phyloP scores from a whole-genome alignment of 2,113 vertebrate species.

The Brevimyrus niger region DNA sequence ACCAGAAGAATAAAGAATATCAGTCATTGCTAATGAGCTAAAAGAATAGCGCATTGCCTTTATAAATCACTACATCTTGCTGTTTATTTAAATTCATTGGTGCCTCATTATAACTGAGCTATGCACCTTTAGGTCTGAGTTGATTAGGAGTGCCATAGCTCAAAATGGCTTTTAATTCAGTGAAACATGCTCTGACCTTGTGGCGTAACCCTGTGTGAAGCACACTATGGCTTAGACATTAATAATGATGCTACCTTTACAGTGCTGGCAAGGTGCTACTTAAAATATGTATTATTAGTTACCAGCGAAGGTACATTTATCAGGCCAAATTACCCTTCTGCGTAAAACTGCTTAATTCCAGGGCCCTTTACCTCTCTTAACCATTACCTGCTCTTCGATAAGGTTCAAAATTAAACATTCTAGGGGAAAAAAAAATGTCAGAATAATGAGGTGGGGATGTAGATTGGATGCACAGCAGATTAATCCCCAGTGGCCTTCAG shows the following conservation, averaged over 20 bases:
- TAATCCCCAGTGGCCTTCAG: conserved; percentile 66
- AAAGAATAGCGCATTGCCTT: conserved; percentile 85
- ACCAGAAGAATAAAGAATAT: conserved; percentile 76
- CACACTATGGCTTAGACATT: conserved; percentile 94
- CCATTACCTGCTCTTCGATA: conserved; percentile 98
- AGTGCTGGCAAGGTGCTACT: conserved; percentile 79
- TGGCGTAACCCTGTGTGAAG: conserved; percentile 96
- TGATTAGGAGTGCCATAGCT: conserved; percentile 98
- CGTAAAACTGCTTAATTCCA: conserved; percentile 97
- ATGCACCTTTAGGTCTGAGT: conserved; percentile 99
- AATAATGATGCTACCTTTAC: conserved; percentile 96
- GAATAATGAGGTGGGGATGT: conserved; percentile 81
- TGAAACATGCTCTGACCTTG: conserved; percentile 97
- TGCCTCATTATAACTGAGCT: conserved; percentile 99
- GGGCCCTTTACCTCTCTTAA: conserved; percentile 89
- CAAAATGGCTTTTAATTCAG: conserved; percentile 99
- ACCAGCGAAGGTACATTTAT: conserved; percentile 89
- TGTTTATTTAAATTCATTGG: conserved; percentile 99
- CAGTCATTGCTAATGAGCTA: conserved; percentile 98
- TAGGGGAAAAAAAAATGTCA: conserved; percentile 73
- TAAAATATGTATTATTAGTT: conserved; percentile 99
- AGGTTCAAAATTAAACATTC: conserved; percentile 88
- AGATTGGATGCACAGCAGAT: conserved; percentile 68
- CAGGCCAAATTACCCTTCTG: conserved; percentile 99
- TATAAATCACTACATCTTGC: conserved; percentile 96